Evolutionary conservation across 2,113 vertebrate genomes (phyloP).

Genomic region (Hippocampus mohnikei): DNA sequence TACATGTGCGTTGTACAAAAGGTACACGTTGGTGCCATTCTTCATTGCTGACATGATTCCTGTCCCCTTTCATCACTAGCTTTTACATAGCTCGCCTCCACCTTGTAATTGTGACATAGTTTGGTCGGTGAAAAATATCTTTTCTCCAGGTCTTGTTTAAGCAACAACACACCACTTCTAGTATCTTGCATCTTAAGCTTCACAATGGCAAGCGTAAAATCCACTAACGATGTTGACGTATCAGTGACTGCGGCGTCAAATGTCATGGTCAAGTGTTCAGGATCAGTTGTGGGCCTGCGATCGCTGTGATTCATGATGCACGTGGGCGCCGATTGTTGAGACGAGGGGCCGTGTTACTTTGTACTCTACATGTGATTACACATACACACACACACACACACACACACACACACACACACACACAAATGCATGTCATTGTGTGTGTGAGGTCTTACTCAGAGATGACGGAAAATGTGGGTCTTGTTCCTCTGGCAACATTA

Average conservation of each 20-base stretch:
- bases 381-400: conserved; percentile 4
- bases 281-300: conserved; percentile 39
- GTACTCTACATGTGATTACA: background rate
- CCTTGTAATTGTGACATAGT: background rate
- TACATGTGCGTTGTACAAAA: background rate
- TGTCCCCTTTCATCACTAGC: conserved; percentile 25
- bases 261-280: conserved; percentile 38
- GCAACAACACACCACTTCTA: background rate
- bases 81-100: conserved; percentile 11
- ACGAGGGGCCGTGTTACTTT: conserved; percentile 23
- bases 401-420: conserved; percentile 2
- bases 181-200: background rate
- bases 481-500: background rate
- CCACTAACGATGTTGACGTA: background rate
- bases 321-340: conserved; percentile 46
- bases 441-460: background rate
- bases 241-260: conserved; percentile 34
- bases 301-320: conserved; percentile 50
- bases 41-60: conserved; percentile 19
- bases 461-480: background rate
- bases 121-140: conserved; percentile 1
- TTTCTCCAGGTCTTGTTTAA: background rate
- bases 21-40: conserved; percentile 4
- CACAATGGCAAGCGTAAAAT: background rate
- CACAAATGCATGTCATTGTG: conserved; percentile 8